Conservation (phyloP, 2,797 vertebrate species). For the Apogon talboti region DNA sequence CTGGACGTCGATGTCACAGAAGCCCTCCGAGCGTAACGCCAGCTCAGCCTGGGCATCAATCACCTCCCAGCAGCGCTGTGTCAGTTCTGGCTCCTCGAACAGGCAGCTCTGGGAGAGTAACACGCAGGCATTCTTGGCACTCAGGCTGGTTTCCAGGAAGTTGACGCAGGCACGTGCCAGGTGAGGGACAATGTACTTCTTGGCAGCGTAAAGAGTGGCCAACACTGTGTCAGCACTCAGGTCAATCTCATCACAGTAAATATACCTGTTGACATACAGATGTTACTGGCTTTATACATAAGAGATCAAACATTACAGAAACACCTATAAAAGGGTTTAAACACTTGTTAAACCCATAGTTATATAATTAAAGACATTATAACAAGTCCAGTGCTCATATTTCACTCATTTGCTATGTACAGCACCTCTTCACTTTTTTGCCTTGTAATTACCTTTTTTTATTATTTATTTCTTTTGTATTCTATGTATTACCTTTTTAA, state of each 20-base stretch:
- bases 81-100: slow-evolving; percentile 97
- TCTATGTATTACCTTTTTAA: no score
- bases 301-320: not conserved
- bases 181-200: slow-evolving; percentile 98
- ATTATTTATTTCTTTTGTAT: no score
- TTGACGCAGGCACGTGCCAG: slow-evolving; percentile 96
- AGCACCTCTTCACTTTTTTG: no score
- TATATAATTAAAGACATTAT: not conserved
- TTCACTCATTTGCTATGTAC: no score
- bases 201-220: slow-evolving; percentile 96
- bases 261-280: slow-evolving; percentile 87
- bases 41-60: slow-evolving; percentile 97
- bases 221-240: slow-evolving; percentile 95
- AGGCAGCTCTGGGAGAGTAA: slow-evolving; percentile 97
- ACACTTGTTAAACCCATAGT: not conserved
- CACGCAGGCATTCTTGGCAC: slow-evolving; percentile 96
- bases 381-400: not conserved
- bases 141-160: slow-evolving; percentile 97
- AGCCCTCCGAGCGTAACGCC: slow-evolving; percentile 95
- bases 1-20: slow-evolving; percentile 97
- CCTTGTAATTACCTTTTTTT: no score
- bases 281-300: slow-evolving; percentile 21
- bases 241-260: slow-evolving; percentile 98
- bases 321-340: not conserved
- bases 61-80: slow-evolving; percentile 99